Conservation (phyloP, 2,797 vertebrate genomes). For the Heteromormyrus szaboi region DNA sequence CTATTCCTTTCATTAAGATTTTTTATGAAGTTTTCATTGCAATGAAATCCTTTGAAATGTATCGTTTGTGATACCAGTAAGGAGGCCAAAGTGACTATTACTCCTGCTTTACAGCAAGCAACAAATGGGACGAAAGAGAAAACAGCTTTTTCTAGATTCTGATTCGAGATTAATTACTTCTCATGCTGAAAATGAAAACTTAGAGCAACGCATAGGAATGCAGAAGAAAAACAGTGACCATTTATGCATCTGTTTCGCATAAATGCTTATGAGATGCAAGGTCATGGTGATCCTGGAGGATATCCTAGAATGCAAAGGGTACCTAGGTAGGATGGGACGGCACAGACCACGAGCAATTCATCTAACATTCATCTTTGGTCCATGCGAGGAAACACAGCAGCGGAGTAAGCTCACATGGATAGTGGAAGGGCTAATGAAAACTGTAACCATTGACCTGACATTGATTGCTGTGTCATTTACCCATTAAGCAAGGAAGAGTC, state of each 20-base stretch:
- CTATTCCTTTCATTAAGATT: background rate
- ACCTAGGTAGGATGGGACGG: background rate
- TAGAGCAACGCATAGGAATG: background rate
- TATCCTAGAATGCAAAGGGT: background rate
- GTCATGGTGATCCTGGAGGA: background rate
- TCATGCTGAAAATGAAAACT: background rate
- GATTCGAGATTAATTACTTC: background rate
- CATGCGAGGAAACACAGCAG: background rate
- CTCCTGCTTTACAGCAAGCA: background rate
- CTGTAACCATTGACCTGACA: background rate
- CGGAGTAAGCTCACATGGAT: background rate
- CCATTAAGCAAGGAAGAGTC: background rate
- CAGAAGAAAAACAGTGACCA: background rate
- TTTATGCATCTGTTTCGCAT: background rate
- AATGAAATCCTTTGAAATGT: background rate
- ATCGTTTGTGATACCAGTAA: background rate
- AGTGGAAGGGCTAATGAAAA: background rate
- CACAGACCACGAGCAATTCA: background rate
- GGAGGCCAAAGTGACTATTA: background rate
- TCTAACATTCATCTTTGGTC: background rate
- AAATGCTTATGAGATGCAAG: background rate
- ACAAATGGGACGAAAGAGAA: background rate
- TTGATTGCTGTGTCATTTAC: background rate
- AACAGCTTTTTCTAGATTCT: background rate
- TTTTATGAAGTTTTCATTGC: background rate